Base-by-base conservation (phyloP, 2,797 vertebrate species). In the Phrynocephalus vlangalii region DNA sequence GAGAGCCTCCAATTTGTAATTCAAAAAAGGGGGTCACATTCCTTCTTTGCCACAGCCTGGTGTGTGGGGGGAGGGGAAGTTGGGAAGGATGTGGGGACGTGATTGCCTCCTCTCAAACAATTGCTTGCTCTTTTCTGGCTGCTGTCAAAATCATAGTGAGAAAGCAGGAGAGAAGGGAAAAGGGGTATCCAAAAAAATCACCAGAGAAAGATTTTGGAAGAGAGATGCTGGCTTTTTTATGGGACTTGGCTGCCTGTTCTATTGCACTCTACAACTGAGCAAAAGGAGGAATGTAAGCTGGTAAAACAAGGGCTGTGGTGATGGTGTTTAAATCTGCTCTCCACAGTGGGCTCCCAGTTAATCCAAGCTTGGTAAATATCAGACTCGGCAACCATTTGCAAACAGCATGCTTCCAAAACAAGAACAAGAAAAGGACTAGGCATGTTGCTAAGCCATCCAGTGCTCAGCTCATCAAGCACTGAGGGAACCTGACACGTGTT, bases 1-100 rank as follows among this genome's bases (percentile, higher is more conserved):
- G 75, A 77, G 78, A 75, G 28, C 56, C 66, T 91, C 79, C 52
- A 18, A 70, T 84, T 81, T 89, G 89, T 91, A 73, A 82, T 88
- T 91, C 86, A 67, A 85, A 88, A 85, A 86, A 78, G 67, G 26
- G 33, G 60, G 1, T 33, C 87, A 33, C 79, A 85, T 92, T 87
- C 89, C 85, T 89, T 22, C 18, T 77, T 85, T 85, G 73, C 75
- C 79, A 38, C 18, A 8, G 79, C 50, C 1, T 84, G 75, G 84
- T 81, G 44, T 16, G 30, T 16, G 30, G 50, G 48, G 85, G 50
- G n/a, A 44, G 63, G 44, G 52, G 8, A 44, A 26, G 24, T 83
- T 86, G 79, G 30, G 75, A 78, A 76, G 86, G 30, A 77, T 5
- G 24, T 6, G 22, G 8, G n/a, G 20, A 71, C 50, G 18, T n/a